These are phyloP conservation scores for Pipistrellus kuhlii DNA, from an alignment of 2,797 vertebrate genomes.

Conservation along the genomic window DNA sequence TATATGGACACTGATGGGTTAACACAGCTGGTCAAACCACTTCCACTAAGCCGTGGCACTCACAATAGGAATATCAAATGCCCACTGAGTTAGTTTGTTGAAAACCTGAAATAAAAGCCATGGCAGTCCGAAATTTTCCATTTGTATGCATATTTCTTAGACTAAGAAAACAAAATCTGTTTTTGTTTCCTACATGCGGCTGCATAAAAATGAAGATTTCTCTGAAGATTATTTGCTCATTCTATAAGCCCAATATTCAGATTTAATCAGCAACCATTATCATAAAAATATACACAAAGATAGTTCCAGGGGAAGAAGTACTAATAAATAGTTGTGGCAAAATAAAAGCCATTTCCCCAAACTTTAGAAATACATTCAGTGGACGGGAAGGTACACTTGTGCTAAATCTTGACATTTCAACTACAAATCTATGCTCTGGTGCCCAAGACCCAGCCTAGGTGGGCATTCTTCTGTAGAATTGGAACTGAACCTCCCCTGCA, in stretches of 20 bases:
- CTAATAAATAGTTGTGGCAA: neutral
- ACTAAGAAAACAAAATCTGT: constrained; percentile 38
- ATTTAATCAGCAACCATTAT: constrained; percentile 63
- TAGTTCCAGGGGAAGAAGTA: constrained; percentile 11
- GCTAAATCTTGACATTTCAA: neutral
- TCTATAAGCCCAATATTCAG: constrained; percentile 56
- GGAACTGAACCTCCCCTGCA: neutral
- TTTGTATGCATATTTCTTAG: constrained; percentile 44
- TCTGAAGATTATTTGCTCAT: constrained; percentile 64
- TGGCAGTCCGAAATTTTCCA: constrained; percentile 15
- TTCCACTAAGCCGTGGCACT: neutral
- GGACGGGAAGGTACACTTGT: neutral
- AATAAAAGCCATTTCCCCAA: constrained; percentile 1
- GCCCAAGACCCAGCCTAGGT: neutral
- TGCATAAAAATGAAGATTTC: constrained; percentile 60
- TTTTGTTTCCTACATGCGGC: constrained; percentile 15
- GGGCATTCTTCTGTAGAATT: neutral
- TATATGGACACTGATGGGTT: neutral
- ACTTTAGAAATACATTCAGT: constrained; percentile 10
- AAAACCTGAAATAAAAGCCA: constrained; percentile 61
- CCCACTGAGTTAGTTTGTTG: constrained; percentile 44
- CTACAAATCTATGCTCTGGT: neutral
- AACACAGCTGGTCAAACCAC: neutral
- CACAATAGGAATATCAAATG: constrained; percentile 28
- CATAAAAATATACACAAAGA: constrained; percentile 52